phyloP scores from a whole-genome alignment of 2,797 vertebrate genomes.

The Poeciliopsis presidionis region DNA sequence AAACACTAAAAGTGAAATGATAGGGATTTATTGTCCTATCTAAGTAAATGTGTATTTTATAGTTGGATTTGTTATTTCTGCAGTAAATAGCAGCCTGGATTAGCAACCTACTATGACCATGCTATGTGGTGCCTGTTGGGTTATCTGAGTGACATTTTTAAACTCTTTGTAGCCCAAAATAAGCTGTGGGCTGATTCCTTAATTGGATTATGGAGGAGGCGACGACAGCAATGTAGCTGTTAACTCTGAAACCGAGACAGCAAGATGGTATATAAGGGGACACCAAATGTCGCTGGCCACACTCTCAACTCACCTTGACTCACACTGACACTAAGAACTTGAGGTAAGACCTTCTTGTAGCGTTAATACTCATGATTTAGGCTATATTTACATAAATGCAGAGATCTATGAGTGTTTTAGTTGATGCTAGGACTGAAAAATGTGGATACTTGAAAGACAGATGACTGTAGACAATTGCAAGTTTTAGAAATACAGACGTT shows the following conservation, averaged over 20 bases:
- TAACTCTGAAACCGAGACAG: constrained; percentile 44
- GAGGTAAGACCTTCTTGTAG: constrained; percentile 55
- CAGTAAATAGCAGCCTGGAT: constrained; percentile 17
- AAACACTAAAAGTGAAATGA: background rate
- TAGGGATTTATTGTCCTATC: background rate
- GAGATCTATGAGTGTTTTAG: background rate
- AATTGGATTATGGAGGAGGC: constrained; percentile 75
- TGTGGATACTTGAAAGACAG: background rate
- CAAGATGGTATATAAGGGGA: constrained; percentile 72
- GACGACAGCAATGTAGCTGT: constrained; percentile 44
- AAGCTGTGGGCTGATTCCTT: constrained; percentile 68
- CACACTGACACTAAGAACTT: constrained; percentile 24
- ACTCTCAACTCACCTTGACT: constrained; percentile 39
- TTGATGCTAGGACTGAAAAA: background rate
- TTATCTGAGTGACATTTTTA: constrained; percentile 66
- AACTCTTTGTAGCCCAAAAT: constrained; percentile 69
- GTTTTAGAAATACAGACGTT: background rate
- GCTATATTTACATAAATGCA: background rate
- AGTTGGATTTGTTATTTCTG: background rate
- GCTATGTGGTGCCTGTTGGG: constrained; percentile 43
- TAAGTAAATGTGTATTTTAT: background rate
- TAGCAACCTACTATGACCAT: constrained; percentile 34
- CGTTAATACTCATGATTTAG: background rate
- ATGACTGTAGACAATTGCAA: background rate
- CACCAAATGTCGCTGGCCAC: constrained; percentile 9